Evolutionary conservation across 2,113 vertebrate genomes (phyloP), one percentile per base, ranked within the genome.

Genomic region (Saccopteryx leptura): DNA sequence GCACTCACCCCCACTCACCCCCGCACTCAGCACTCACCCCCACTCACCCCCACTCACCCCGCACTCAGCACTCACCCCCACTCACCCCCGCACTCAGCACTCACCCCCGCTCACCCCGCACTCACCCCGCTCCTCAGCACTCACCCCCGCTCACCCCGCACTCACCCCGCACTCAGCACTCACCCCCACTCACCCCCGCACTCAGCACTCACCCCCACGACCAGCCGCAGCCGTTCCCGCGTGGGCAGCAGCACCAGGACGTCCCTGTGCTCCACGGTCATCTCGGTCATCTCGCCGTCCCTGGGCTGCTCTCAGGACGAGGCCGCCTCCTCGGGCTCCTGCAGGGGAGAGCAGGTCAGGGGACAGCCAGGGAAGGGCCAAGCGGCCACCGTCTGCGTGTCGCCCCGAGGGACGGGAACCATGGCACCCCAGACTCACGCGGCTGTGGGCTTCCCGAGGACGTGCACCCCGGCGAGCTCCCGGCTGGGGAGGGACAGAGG

Each of bases 201-300:
- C 15, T 7, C 68, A 4, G 0, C 1, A 97, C 99, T 97, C 89
- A 99, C 99, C 98, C 99, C 98, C 0, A 99, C 95, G 0, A 84
- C 92, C n/a, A 99, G 92, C 96, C 98, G 98, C 97, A 99, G 98
- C 96, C 99, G 99, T 84, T 99, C 98, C 83, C 98, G 98, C 95
- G 98, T 99, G 89, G 99, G 99, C 87, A 99, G 98, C 88, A 99
- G 98, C 91, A 99, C 98, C 0, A 99, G 99, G 93, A 99, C 96
- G 0, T 85, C 99, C 91, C 99, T 98, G 97, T 97, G 98, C 88
- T 99, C 99, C 1, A 96, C 19, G 48, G 90, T 92, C 98, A 98
- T 98, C 90, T 86, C 19, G 48, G 90, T 92, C 98, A 98, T 98
- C 90, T 86, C 88, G 91, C 95, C 2, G 0, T 80, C 24, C 21